Conservation (phyloP, 2,113 vertebrate species). For the Ivindomyrus marchei region DNA sequence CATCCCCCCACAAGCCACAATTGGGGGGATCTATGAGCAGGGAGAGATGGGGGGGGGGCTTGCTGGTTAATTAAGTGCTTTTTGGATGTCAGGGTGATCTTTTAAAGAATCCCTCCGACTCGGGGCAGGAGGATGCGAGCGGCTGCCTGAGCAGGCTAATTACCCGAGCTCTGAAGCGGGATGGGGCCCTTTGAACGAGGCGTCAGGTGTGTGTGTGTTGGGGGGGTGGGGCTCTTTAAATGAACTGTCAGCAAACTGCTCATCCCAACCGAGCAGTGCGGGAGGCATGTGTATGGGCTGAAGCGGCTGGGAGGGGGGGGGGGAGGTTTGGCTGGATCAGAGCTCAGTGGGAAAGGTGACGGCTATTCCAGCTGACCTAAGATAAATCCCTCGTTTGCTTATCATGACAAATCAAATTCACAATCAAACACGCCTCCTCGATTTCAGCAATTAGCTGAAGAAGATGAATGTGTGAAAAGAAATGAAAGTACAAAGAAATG, state of each 20-base stretch:
- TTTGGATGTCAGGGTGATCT: conserved; percentile 72
- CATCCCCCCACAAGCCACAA: conserved; percentile 3
- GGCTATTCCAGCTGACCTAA: not conserved
- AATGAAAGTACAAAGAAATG: not conserved
- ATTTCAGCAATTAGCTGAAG: not conserved
- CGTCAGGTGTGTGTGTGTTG: not conserved
- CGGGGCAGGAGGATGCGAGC: conserved; percentile 71
- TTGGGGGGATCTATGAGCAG: not conserved
- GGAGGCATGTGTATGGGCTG: not conserved
- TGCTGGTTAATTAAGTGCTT: conserved; percentile 84
- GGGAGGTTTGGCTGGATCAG: not conserved
- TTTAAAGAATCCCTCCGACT: conserved; percentile 76
- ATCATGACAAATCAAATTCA: not conserved
- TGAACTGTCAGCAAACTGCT: conserved; percentile 33
- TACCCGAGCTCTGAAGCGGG: conserved; percentile 53
- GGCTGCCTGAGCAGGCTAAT: conserved; percentile 69
- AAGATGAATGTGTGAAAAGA: not conserved
- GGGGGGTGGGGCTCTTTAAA: conserved; percentile 26
- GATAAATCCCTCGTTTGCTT: not conserved
- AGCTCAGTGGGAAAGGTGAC: not conserved
- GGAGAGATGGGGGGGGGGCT: conserved; percentile 48
- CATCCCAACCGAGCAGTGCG: conserved; percentile 43
- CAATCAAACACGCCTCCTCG: not conserved
- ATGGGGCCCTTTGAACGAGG: not conserved
- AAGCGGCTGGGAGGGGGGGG: not conserved